A percentile compares a stretch with the other conserved stretches of the same genome.
These are phyloP conservation scores for Upupa epops DNA, from an alignment of 2,113 vertebrate genomes.

Conservation along the genomic window DNA sequence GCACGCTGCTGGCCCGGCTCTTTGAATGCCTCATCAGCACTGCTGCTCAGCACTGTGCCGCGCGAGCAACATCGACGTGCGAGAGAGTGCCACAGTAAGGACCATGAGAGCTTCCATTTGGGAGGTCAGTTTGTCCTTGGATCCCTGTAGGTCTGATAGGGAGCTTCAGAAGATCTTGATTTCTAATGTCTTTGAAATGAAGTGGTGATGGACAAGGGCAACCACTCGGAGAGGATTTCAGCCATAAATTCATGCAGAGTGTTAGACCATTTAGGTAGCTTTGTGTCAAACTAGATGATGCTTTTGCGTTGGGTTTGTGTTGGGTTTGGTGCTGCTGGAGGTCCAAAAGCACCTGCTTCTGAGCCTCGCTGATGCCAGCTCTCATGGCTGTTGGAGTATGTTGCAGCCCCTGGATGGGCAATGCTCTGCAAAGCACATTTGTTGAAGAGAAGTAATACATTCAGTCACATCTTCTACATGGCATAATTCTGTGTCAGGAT, in stretches of 20 bases:
- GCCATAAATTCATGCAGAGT: background rate
- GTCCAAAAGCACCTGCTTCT: background rate
- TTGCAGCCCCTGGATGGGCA: background rate
- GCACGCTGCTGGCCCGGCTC: background rate
- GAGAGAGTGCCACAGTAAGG: background rate
- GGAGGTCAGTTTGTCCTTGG: background rate
- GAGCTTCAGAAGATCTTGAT: background rate
- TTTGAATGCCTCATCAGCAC: background rate
- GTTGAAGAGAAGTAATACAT: background rate
- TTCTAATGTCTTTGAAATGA: background rate
- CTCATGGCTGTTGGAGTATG: rapidly evolving
- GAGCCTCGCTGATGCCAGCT: background rate
- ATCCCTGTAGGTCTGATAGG: background rate
- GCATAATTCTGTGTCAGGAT: rapidly evolving
- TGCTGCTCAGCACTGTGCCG: background rate
- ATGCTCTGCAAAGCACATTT: background rate
- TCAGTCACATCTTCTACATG: background rate
- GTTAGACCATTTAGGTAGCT: background rate
- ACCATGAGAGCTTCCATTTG: background rate
- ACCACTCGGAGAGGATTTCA: background rate
- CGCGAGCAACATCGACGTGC: background rate
- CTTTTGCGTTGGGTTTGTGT: background rate
- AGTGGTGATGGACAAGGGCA: background rate
- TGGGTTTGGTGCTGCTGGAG: background rate
- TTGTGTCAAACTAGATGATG: background rate